phyloP scores from a whole-genome alignment of 2,113 vertebrate genomes.

The Holacanthus passer region DNA sequence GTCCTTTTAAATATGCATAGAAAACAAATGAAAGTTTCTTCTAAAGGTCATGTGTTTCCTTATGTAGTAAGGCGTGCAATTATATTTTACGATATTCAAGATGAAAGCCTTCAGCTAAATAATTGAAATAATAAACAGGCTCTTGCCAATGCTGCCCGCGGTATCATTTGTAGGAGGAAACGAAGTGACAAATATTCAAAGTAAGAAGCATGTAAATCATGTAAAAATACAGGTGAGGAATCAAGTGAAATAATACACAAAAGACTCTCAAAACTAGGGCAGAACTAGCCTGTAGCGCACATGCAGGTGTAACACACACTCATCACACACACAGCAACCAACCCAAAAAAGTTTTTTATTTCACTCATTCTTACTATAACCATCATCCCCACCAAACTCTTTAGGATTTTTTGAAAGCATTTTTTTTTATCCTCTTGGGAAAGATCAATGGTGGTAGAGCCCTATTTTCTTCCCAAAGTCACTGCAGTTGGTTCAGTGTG shows the following conservation, averaged over 20 bases:
- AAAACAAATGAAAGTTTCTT: too few relatives aligned
- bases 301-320: background rate
- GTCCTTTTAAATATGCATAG: background rate
- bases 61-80: background rate
- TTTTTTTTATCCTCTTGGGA: background rate
- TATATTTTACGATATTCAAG: background rate
- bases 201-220: background rate
- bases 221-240: background rate
- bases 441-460: background rate
- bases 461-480: background rate
- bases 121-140: background rate
- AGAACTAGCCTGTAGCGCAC: slow-evolving; percentile 8
- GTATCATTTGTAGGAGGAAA: background rate
- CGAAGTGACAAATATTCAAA: background rate
- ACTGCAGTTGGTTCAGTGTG: background rate
- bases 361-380: background rate
- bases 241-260: background rate
- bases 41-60: background rate
- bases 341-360: background rate
- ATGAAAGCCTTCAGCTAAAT: background rate
- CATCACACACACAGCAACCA: background rate
- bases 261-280: slow-evolving; percentile 5
- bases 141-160: background rate
- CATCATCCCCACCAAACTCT: background rate
- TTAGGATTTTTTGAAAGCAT: background rate